Evolutionary conservation across 2,113 vertebrate species (phyloP).

Genomic region (Melanerpes aurifrons): DNA sequence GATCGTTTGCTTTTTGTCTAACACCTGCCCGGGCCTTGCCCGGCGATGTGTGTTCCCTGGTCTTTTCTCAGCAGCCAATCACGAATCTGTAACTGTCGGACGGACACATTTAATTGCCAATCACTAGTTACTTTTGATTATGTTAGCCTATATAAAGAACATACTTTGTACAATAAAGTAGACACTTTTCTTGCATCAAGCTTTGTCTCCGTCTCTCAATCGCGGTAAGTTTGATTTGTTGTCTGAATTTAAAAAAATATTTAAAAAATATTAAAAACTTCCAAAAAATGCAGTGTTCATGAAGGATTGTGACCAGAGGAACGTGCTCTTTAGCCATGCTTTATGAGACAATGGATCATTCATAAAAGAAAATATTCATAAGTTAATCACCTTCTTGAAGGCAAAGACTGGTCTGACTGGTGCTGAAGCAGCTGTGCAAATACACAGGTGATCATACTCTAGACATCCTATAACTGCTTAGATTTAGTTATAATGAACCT

Average conservation of each 20-base stretch:
- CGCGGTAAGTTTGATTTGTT: neutral
- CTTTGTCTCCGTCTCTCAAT: no score
- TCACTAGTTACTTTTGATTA: no score
- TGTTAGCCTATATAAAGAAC: no score
- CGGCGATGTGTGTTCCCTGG: no score
- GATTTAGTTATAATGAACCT: neutral
- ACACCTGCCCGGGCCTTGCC: no score
- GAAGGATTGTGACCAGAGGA: neutral
- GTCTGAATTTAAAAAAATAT: neutral
- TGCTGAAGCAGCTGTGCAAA: slow-evolving; percentile 33
- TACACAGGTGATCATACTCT: neutral
- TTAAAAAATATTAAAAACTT: neutral
- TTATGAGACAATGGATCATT: neutral
- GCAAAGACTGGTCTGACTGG: slow-evolving; percentile 9
- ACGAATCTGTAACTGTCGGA: no score
- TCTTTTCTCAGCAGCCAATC: no score
- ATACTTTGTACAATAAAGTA: no score
- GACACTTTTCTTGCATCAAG: no score
- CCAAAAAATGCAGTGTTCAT: neutral
- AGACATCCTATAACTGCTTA: neutral
- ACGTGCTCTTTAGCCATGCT: neutral
- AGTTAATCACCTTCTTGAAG: neutral
- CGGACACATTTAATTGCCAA: no score
- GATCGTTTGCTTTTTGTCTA: no score
- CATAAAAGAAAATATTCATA: slow-evolving; percentile 18